Evolutionary conservation across 2,113 vertebrate genomes (phyloP).

Genomic region (Dissostichus mawsoni): DNA sequence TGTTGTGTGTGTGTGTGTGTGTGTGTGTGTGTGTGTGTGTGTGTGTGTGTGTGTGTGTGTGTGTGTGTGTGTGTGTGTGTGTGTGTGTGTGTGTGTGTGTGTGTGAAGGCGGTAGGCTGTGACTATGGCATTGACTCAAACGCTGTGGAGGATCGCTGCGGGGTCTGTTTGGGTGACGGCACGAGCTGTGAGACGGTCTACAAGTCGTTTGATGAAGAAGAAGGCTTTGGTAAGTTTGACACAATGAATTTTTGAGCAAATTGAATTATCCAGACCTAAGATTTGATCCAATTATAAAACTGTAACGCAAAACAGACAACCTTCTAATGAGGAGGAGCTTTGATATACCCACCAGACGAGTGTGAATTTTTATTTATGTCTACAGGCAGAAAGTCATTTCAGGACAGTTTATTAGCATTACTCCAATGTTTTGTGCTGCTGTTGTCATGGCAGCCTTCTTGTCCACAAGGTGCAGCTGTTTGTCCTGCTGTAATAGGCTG

Average conservation of each 20-base stretch:
- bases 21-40: constrained; percentile 32
- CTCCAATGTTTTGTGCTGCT: constrained; percentile 57
- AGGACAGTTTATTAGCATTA: constrained; percentile 62
- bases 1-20: constrained; percentile 21
- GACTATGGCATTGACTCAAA: constrained; percentile 96
- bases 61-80: no score
- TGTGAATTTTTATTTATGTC: constrained; percentile 43
- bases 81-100: constrained; percentile 8
- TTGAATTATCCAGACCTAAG: constrained; percentile 9
- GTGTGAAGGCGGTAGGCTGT: constrained; percentile 90
- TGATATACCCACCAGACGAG: constrained; percentile 37
- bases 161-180: constrained; percentile 93
- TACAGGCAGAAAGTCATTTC: constrained; percentile 51
- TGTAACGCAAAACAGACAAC: constrained; percentile 57
- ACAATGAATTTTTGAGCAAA: constrained; percentile 14
- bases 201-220: constrained; percentile 89
- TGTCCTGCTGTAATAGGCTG: constrained; percentile 54
- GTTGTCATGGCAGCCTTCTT: constrained; percentile 62
- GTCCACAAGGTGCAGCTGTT: constrained; percentile 68
- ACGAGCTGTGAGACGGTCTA: constrained; percentile 91
- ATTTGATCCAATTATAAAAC: constrained; percentile 21
- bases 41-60: background rate
- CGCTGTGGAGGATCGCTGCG: constrained; percentile 93
- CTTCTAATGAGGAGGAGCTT: constrained; percentile 35
- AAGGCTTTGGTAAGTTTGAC: constrained; percentile 89